Percentiles rank a stretch among this genome's conserved stretches.
Conservation (phyloP, 2,113 vertebrate species). For the Rhea pennata region DNA sequence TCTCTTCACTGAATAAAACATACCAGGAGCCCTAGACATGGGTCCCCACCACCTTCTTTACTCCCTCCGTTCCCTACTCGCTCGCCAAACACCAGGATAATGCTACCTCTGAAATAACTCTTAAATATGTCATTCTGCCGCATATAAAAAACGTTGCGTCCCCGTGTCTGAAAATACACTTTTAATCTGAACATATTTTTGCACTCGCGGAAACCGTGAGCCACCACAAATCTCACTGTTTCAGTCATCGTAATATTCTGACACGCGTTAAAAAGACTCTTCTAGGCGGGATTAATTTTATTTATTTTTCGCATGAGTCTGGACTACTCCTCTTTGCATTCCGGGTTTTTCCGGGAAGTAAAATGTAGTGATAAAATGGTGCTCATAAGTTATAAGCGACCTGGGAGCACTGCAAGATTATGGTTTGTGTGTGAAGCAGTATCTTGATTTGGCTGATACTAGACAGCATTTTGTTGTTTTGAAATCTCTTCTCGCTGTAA, state of each 20-base stretch:
- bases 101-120: not conserved
- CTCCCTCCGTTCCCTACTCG: not conserved
- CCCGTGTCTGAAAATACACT: not conserved
- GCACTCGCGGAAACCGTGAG: not conserved
- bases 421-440: constrained; percentile 8
- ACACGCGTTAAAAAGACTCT: not conserved
- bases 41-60: not conserved
- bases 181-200: not conserved
- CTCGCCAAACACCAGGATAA: not conserved
- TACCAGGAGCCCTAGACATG: not conserved
- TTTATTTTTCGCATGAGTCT: not conserved
- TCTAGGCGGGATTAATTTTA: not conserved
- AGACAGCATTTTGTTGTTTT: constrained; percentile 24
- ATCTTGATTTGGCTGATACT: constrained; percentile 18
- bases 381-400: constrained; percentile 37
- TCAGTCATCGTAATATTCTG: not conserved
- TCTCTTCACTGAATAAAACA: not conserved
- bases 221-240: not conserved
- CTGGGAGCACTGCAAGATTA: constrained; percentile 41
- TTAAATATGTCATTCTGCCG: not conserved
- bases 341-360: constrained; percentile 47
- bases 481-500: constrained; percentile 8
- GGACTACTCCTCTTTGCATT: not conserved
- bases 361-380: constrained; percentile 47
- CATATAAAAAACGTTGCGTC: not conserved